Conservation (phyloP, 1,140 invertebrate species). For the Phocides pigmalion region DNA sequence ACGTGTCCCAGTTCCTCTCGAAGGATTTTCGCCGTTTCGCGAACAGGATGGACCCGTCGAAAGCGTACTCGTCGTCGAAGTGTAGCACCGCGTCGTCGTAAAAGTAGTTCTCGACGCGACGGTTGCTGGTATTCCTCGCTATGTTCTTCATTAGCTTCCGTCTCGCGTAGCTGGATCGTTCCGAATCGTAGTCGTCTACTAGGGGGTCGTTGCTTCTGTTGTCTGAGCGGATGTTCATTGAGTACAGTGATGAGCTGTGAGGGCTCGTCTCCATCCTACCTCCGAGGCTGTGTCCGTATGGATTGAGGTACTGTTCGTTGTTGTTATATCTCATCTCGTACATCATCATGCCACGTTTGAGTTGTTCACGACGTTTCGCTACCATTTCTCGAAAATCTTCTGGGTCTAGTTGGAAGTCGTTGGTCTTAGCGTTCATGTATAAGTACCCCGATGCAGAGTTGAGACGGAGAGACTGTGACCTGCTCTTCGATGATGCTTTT, state of each 20-base stretch:
- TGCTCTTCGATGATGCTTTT: constrained; percentile 67
- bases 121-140: constrained; percentile 69
- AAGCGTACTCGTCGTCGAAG: constrained; percentile 79
- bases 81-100: constrained; percentile 80
- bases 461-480: constrained; percentile 72
- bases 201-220: constrained; percentile 78
- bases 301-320: constrained; percentile 55
- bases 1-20: constrained; percentile 61
- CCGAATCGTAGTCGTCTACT: constrained; percentile 79
- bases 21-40: constrained; percentile 79
- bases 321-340: constrained; percentile 51
- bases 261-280: constrained; percentile 53
- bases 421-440: constrained; percentile 79
- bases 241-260: constrained; percentile 73
- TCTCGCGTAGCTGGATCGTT: constrained; percentile 77
- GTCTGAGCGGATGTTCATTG: constrained; percentile 69
- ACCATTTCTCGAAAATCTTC: constrained; percentile 80
- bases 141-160: constrained; percentile 81
- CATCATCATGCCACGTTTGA: constrained; percentile 67
- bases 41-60: constrained; percentile 79
- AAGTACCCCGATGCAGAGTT: constrained; percentile 81
- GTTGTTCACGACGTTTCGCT: constrained; percentile 72
- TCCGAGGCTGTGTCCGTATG: constrained; percentile 54
- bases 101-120: constrained; percentile 73
- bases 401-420: constrained; percentile 78